Evolutionary conservation across 2,113 vertebrate species (phyloP), one percentile per base, ranked within the genome.

Genomic region (Phyllopteryx taeniolatus): DNA sequence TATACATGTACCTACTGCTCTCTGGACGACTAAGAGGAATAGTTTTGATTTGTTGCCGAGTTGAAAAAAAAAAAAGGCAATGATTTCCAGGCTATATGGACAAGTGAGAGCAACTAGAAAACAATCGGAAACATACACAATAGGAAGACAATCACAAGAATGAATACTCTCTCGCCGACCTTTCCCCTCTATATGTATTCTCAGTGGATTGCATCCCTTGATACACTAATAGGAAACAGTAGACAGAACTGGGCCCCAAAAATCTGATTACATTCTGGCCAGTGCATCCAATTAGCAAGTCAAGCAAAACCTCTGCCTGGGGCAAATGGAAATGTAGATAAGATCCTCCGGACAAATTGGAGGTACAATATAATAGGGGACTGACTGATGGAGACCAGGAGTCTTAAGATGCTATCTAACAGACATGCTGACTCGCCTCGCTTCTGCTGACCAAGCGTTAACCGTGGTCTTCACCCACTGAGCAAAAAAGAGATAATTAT

Each of bases 261-360:
- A 75, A 75, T 64, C 54, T 9, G 42, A 63, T 70, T 56, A 43
- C 14, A 35, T 71, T 35, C 73, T 69, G 69, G 62, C 35, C 35
- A 0, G 65, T 74, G 47, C 61, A 73, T 86, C 79, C 76, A 89
- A 88, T 90, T 89, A 90, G 79, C 76, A 82, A 85, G 79, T 70
- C 79, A 22, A 74, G 77, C 57, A 78, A 82, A 85, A 72, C 63
- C 65, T 71, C 20, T 53, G 77, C 79, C 84, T 0, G 59, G 33
- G 81, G 83, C 84, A 84, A 88, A 89, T 86, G 75, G 86, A 87
- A 85, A 85, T 84, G 81, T 79, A 88, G 88, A 89, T 91, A 88
- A 83, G 83, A 85, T 80, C 79, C 67, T 63, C 17, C 68, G 81
- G 78, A 86, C 82, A 82, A 89, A 87, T 87, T 87, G 75, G 73